Conservation (phyloP, 2,888 invertebrate species). For the Syrista parreyssii region DNA sequence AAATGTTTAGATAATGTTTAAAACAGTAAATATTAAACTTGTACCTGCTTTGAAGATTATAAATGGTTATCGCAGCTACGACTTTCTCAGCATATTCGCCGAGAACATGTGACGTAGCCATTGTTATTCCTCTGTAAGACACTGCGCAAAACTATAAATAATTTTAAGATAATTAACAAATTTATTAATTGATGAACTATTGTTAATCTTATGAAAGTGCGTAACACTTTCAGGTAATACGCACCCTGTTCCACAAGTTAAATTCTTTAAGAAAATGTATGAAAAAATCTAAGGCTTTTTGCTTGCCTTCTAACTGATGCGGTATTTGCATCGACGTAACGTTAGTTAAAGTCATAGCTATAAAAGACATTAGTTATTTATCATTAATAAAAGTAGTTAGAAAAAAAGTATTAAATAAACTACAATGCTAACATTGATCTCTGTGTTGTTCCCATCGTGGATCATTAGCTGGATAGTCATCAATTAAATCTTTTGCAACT, state of each 20-base stretch:
- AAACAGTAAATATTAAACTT: constrained; percentile 25
- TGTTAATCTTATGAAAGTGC: background rate
- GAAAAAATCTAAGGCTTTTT: constrained; percentile 81
- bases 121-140: constrained; percentile 66
- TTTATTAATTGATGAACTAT: constrained; percentile 2
- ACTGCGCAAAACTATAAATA: constrained; percentile 65
- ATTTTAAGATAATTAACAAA: constrained; percentile 19
- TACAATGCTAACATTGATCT: constrained; percentile 51
- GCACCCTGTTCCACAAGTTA: constrained; percentile 75
- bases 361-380: constrained; percentile 16
- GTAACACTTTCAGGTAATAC: constrained; percentile 25
- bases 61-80: constrained; percentile 78
- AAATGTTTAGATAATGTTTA: constrained; percentile 19
- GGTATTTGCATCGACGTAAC: constrained; percentile 82
- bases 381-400: constrained; percentile 8
- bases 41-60: constrained; percentile 73
- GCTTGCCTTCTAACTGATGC: constrained; percentile 90
- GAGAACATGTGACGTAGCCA: constrained; percentile 71
- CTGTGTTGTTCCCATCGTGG: constrained; percentile 77
- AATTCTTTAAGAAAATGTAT: constrained; percentile 80
- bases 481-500: constrained; percentile 82
- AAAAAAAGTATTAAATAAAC: constrained; percentile 4
- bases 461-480: constrained; percentile 90
- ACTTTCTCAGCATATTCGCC: constrained; percentile 85
- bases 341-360: constrained; percentile 58